Base-by-base conservation (phyloP, 2,113 vertebrate species). In the Sturnus vulgaris region DNA sequence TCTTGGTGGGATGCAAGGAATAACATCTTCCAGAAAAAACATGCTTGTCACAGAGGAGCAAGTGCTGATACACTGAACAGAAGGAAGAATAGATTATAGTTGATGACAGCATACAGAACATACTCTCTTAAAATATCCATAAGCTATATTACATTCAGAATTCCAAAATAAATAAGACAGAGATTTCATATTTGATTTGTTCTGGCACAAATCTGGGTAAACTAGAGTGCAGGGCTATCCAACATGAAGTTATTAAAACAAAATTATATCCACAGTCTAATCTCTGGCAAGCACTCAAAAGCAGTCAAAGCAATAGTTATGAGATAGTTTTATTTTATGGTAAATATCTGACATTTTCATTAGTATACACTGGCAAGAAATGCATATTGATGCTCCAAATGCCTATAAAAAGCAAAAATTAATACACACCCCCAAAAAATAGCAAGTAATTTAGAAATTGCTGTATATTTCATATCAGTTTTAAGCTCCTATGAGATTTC, bases 341-440 rank as follows among this genome's bases (percentile, higher is more conserved):
- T 82, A 85, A 85, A 60, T 82, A 94, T 22, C 90, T 88, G 87
- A 87, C 70, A 90, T 96, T 91, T 94, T 85, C 88, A 87, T 76
- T 76, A 91, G 65, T 53, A 57, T 44, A 57, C 10, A 68, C 66
- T 57, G 50, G 46, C 37, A 94, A 91, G 55, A 93, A 96, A 91
- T 61, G 28, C 61, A 90, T 49, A 68, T 25, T 56, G 82, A 61
- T 69, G 20, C 69, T 91, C 66, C 2, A 10, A 94, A 90, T 30
- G 40, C 21, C 57, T 94, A 56, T 82, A 64, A 85, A 88, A 87
- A 71, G 46, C 17, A 88, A 88, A 84, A 87, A 61, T n/a, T 28
- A 85, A 44, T 47, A 60, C 9, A 42, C 19, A 22, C 1, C 14
- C 9, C 27, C 3, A 0, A 9, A 61, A 80, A 89, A 94, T 31